Evolutionary conservation across 1,140 invertebrate species (phyloP).

Genomic region (Melitaea cinxia): DNA sequence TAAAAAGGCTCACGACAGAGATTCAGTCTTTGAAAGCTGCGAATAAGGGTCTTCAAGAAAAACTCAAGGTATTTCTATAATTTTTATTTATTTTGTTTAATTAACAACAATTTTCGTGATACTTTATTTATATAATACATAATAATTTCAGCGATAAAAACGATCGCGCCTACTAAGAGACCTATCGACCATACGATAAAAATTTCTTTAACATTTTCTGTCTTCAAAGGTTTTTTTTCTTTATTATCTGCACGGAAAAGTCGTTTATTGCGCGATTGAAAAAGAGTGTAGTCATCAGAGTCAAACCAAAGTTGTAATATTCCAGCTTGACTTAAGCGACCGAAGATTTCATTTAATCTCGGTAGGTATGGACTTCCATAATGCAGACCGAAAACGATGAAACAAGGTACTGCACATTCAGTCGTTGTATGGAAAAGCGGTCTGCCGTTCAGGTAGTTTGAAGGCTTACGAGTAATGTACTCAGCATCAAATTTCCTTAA

Average conservation of each 20-base stretch:
- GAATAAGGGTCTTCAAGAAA: constrained; percentile 79
- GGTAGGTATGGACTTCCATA: constrained; percentile 72
- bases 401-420: constrained; percentile 71
- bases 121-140: neutral
- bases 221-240: constrained; percentile 55
- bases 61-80: constrained; percentile 69
- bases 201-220: constrained; percentile 56
- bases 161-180: constrained; percentile 45
- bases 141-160: constrained; percentile 54
- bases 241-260: constrained; percentile 52
- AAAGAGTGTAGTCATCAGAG: constrained; percentile 53
- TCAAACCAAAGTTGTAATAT: constrained; percentile 63
- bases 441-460: constrained; percentile 61
- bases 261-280: constrained; percentile 36
- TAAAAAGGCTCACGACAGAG: constrained; percentile 69
- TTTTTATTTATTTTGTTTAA: too few relatives aligned
- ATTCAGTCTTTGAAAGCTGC: constrained; percentile 79
- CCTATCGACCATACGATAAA: constrained; percentile 61
- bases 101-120: constrained; percentile 5
- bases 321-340: constrained; percentile 63
- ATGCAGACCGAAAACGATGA: constrained; percentile 62
- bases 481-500: constrained; percentile 60
- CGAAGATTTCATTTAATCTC: constrained; percentile 56
- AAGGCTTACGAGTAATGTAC: constrained; percentile 54
- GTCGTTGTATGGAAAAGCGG: constrained; percentile 58